Conservation (phyloP, 2,888 invertebrate species). For the Cheiracanthium punctorium region DNA sequence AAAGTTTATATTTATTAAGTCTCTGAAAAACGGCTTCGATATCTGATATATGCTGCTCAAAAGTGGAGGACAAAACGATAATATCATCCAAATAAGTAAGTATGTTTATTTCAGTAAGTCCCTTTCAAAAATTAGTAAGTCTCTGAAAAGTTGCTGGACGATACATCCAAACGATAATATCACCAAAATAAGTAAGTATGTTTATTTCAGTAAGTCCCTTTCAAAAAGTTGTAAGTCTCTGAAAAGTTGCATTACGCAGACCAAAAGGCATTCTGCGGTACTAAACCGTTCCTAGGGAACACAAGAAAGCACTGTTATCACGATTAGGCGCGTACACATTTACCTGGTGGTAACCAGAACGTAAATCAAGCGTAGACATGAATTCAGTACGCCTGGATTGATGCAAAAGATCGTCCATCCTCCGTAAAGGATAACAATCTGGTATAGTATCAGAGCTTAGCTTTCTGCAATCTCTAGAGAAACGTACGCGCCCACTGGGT, state of each 20-base stretch:
- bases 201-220: background rate
- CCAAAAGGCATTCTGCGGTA: conserved; percentile 11
- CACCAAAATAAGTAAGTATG: conserved; percentile 5
- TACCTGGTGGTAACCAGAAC: conserved; percentile 14
- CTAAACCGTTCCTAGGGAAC: conserved; percentile 14
- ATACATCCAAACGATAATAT: conserved; percentile 21
- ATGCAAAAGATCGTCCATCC: conserved; percentile 17
- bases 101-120: background rate
- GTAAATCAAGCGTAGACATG: conserved; percentile 11
- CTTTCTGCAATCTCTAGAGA: conserved; percentile 16
- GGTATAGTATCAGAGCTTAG: background rate
- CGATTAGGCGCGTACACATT: background rate
- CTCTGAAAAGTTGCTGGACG: conserved; percentile 32
- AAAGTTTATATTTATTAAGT: background rate
- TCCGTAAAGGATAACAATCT: conserved; percentile 14
- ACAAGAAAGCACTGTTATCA: conserved; percentile 12
- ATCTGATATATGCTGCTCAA: conserved; percentile 6
- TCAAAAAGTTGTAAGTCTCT: background rate
- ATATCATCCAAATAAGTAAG: conserved; percentile 24
- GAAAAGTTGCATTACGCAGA: conserved; percentile 18
- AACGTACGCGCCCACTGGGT: background rate
- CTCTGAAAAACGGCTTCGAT: conserved; percentile 23
- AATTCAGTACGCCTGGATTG: background rate
- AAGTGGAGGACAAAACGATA: background rate
- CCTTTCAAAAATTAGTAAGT: background rate